These are phyloP conservation scores for Rhinoderma darwinii DNA, from an alignment of 2,113 vertebrate species.

Conservation along the genomic window DNA sequence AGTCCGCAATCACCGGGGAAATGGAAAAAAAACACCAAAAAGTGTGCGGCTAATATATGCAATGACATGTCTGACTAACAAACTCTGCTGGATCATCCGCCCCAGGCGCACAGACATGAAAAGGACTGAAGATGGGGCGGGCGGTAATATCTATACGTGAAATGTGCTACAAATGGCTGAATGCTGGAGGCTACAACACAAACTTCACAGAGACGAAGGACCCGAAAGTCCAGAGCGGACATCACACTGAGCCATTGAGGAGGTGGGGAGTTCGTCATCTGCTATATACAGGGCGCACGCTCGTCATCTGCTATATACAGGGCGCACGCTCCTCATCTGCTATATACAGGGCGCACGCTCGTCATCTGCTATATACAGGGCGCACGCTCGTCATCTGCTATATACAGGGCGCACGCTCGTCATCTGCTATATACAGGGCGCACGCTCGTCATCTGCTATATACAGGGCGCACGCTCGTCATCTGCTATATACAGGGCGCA, in stretches of 20 bases:
- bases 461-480: too few relatives aligned
- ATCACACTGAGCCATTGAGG: neutral
- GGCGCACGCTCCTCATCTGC: too few relatives aligned
- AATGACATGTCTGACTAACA: constrained; percentile 15
- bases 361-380: too few relatives aligned
- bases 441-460: too few relatives aligned
- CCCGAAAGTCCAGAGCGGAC: neutral
- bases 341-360: too few relatives aligned
- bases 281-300: too few relatives aligned
- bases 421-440: too few relatives aligned
- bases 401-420: too few relatives aligned
- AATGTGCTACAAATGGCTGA: neutral
- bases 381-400: too few relatives aligned
- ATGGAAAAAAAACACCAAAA: constrained; percentile 34
- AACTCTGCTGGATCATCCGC: neutral
- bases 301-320: too few relatives aligned
- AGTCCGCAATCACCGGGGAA: constrained; percentile 48
- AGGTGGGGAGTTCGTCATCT: too few relatives aligned
- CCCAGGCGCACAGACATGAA: neutral
- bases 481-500: too few relatives aligned
- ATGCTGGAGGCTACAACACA: neutral
- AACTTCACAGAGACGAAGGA: neutral
- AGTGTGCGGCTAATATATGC: constrained; percentile 30
- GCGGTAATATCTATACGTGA: neutral
- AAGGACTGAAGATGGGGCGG: neutral